phyloP scores from a whole-genome alignment of 2,113 vertebrate genomes.

The Pelvicachromis taeniatus region DNA sequence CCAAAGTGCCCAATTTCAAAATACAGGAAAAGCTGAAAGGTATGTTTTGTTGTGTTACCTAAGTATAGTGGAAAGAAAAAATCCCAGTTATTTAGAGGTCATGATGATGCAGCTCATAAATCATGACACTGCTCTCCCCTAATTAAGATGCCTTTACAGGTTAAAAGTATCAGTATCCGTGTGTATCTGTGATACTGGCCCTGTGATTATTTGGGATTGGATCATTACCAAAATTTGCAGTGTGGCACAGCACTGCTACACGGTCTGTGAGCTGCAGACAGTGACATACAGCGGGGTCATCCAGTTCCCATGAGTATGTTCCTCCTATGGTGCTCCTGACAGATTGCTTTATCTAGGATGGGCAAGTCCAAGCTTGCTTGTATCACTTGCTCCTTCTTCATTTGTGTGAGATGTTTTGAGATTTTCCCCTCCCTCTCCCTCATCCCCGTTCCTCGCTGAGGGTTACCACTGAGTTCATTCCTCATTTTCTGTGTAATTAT shows the following conservation, averaged over 20 bases:
- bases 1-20: not conserved
- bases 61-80: not conserved
- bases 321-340: constrained; percentile 39
- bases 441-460: not conserved
- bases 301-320: constrained; percentile 38
- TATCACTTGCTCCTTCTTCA: not conserved
- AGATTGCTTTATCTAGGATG: constrained; percentile 16
- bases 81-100: not conserved
- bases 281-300: constrained; percentile 11
- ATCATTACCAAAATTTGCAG: not conserved
- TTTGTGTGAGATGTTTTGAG: constrained; percentile 1
- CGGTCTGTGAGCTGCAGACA: not conserved
- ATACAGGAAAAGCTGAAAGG: not conserved
- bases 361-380: constrained; percentile 44
- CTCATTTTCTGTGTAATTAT: constrained; percentile 37
- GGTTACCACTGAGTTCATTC: constrained; percentile 23
- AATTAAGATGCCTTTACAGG: not conserved
- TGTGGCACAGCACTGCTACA: not conserved
- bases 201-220: not conserved
- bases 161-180: not conserved
- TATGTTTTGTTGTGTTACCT: not conserved
- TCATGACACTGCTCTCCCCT: not conserved
- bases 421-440: not conserved
- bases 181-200: not conserved
- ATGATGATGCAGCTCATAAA: not conserved